Conservation (phyloP, 2,797 vertebrate genomes). For the Geotrypetes seraphini region DNA sequence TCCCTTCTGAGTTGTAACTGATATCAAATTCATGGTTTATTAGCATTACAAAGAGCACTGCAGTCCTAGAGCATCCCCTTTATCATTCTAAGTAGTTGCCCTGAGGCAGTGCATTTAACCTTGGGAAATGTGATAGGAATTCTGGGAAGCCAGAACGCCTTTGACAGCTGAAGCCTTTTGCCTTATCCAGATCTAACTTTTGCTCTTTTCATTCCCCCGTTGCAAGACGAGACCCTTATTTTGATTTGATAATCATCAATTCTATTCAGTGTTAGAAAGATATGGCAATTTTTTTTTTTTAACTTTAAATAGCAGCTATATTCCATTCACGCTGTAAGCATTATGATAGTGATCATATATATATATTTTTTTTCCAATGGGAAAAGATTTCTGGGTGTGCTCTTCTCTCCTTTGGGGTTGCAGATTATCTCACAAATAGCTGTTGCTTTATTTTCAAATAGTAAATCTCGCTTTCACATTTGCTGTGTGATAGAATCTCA, state of each 20-base stretch:
- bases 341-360: no score
- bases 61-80: constrained; percentile 57
- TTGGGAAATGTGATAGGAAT: constrained; percentile 62
- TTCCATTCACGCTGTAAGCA: constrained; percentile 20
- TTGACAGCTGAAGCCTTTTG: constrained; percentile 43
- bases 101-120: constrained; percentile 60
- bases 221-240: constrained; percentile 27
- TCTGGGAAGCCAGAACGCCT: constrained; percentile 44
- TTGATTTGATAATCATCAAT: constrained; percentile 45
- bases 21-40: constrained; percentile 63
- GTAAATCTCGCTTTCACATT: constrained; percentile 17
- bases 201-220: constrained; percentile 18
- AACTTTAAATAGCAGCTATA: constrained; percentile 21
- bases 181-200: constrained; percentile 38
- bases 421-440: constrained; percentile 7
- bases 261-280: constrained; percentile 25
- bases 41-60: constrained; percentile 67
- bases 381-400: constrained; percentile 13
- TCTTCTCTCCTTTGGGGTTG: not conserved
- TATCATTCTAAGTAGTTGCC: constrained; percentile 63
- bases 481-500: no score
- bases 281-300: constrained; percentile 24
- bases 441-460: constrained; percentile 15
- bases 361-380: constrained; percentile 10
- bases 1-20: constrained; percentile 52